These are phyloP conservation scores for Lycorma delicatula DNA, from an alignment of 1,140 invertebrate species.

Conservation along the genomic window DNA sequence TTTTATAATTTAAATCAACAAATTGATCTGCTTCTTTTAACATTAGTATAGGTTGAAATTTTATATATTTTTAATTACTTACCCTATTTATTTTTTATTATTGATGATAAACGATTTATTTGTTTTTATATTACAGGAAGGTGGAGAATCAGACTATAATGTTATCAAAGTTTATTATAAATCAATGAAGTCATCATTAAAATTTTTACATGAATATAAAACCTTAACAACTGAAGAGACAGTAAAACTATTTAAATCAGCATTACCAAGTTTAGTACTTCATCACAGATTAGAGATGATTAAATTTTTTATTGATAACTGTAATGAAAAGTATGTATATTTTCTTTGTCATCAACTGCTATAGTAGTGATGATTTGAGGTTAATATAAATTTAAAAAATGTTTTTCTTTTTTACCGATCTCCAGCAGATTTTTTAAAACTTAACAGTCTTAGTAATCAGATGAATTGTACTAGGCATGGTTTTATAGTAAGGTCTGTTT, in stretches of 20 bases:
- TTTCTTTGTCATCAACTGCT: too few species aligned
- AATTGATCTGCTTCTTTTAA: too few species aligned
- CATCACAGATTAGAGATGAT: background rate
- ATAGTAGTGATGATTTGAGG: too few species aligned
- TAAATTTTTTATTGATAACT: background rate
- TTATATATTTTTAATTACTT: background rate
- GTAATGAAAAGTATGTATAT: background rate
- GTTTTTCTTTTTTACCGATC: background rate
- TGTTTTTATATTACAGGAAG: background rate
- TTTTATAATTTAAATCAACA: too few species aligned
- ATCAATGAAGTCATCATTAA: background rate
- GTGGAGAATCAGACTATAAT: background rate
- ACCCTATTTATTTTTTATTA: background rate
- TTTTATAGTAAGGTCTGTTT: background rate
- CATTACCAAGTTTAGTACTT: background rate
- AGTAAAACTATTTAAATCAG: background rate
- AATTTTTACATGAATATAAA: background rate
- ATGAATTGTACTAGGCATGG: background rate
- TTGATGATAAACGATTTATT: background rate
- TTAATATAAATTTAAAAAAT: background rate
- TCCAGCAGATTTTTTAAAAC: background rate
- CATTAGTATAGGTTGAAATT: too few species aligned
- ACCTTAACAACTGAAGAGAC: background rate
- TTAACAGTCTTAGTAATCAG: background rate
- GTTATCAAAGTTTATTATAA: background rate